Percentiles rank a stretch among this genome's conserved stretches.
phyloP scores from a whole-genome alignment of 2,113 vertebrate genomes.

The Felis chaus region DNA sequence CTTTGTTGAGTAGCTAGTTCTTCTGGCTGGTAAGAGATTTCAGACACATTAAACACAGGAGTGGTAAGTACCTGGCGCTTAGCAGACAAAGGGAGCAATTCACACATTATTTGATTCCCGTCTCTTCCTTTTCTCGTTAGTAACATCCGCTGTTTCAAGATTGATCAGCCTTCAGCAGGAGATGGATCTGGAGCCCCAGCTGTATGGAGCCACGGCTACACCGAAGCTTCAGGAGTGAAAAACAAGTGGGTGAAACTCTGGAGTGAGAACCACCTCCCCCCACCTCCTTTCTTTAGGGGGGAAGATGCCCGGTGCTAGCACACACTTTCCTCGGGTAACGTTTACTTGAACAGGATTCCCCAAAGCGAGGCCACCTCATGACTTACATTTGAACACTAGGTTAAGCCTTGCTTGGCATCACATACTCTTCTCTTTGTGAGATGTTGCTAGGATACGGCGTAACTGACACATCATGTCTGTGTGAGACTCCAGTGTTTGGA shows the following conservation, averaged over 20 bases:
- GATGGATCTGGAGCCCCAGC: conserved; percentile 94
- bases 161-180: conserved; percentile 93
- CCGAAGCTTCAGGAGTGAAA: conserved; percentile 95
- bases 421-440: conserved; percentile 63
- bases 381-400: neutral
- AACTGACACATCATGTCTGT: conserved; percentile 63
- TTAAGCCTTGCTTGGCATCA: conserved; percentile 53
- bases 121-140: conserved; percentile 81
- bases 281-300: neutral
- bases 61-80: neutral
- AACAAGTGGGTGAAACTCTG: conserved; percentile 88
- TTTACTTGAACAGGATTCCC: neutral
- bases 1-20: neutral
- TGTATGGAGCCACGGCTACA: conserved; percentile 98
- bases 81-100: neutral
- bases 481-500: conserved; percentile 64
- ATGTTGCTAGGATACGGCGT: conserved; percentile 82
- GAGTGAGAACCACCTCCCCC: neutral
- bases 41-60: neutral
- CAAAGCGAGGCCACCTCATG: conserved; percentile 41
- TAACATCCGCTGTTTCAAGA: conserved; percentile 98
- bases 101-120: neutral
- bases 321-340: neutral
- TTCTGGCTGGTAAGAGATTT: neutral
- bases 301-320: neutral